phyloP scores from a whole-genome alignment of 2,888 invertebrate species.

The Drosophila affinis region DNA sequence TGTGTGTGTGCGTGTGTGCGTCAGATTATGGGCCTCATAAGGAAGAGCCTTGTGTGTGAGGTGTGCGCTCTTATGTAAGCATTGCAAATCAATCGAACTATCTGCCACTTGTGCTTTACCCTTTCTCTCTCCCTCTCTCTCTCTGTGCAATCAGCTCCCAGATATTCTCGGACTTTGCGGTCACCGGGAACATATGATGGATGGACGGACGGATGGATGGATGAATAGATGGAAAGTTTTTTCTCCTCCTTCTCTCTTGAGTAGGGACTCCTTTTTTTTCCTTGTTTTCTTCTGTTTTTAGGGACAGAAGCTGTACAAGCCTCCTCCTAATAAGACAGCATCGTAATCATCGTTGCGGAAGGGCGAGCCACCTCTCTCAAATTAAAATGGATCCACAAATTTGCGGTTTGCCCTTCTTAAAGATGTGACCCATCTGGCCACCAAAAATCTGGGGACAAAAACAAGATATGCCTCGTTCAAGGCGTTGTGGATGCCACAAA shows the following conservation, averaged over 20 bases:
- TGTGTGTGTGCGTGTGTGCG: slow-evolving; percentile 26
- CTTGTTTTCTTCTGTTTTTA: neutral
- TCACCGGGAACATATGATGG: slow-evolving; percentile 27
- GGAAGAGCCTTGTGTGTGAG: slow-evolving; percentile 58
- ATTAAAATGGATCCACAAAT: slow-evolving; percentile 31
- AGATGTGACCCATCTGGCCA: slow-evolving; percentile 23
- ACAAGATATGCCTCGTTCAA: neutral
- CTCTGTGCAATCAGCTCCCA: neutral
- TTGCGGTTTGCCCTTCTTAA: slow-evolving; percentile 19
- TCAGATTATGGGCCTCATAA: slow-evolving; percentile 68
- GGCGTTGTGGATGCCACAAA: slow-evolving; percentile 29
- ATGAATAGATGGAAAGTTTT: neutral
- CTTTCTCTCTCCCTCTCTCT: neutral
- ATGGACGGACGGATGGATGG: slow-evolving; percentile 11
- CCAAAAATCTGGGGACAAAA: slow-evolving; percentile 1
- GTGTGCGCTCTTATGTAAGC: slow-evolving; percentile 69
- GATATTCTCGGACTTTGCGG: slow-evolving; percentile 11
- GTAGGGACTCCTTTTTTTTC: neutral
- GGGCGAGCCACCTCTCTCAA: neutral
- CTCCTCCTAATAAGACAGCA: neutral
- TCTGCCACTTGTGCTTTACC: slow-evolving; percentile 34
- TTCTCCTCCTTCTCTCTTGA: neutral
- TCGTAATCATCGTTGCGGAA: neutral
- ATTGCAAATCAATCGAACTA: slow-evolving; percentile 52
- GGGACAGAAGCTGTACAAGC: slow-evolving; percentile 25